Percentiles rank a stretch among this genome's conserved stretches.
Evolutionary conservation across 2,888 invertebrate genomes (phyloP).

Genomic region (Deroplatys truncata): DNA sequence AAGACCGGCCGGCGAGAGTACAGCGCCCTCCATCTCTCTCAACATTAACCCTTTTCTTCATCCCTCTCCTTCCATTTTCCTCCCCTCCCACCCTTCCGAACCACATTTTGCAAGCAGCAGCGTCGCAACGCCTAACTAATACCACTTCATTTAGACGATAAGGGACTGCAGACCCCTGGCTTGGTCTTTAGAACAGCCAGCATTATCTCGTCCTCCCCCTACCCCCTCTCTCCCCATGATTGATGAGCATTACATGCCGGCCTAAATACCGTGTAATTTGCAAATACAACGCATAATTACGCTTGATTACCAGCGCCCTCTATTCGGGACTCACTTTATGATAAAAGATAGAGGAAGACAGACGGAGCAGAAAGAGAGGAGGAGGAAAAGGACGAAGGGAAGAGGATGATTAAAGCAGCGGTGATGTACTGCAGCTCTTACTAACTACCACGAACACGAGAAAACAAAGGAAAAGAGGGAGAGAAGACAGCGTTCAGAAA

Average conservation of each 20-base stretch:
- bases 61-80: slow-evolving; percentile 10
- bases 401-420: slow-evolving; percentile 31
- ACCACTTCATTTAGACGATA: slow-evolving; percentile 34
- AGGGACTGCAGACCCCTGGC: slow-evolving; percentile 25
- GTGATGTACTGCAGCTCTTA: slow-evolving; percentile 30
- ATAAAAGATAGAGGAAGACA: slow-evolving; percentile 21
- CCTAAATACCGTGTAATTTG: slow-evolving; percentile 73
- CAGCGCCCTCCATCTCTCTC: not conserved
- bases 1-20: not conserved
- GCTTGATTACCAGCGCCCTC: slow-evolving; percentile 31
- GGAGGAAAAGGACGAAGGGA: not conserved
- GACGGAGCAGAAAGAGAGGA: not conserved
- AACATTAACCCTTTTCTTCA: not conserved
- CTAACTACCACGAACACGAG: slow-evolving; percentile 25
- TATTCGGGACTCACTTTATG: slow-evolving; percentile 27
- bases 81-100: slow-evolving; percentile 9
- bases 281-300: slow-evolving; percentile 66
- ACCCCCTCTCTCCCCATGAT: slow-evolving; percentile 26
- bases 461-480: slow-evolving; percentile 12
- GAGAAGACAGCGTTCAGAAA: not conserved
- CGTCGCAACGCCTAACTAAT: slow-evolving; percentile 28
- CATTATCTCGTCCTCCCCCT: slow-evolving; percentile 20
- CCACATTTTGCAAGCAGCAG: slow-evolving; percentile 28
- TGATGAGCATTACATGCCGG: slow-evolving; percentile 33
- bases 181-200: slow-evolving; percentile 19